Base-by-base conservation (phyloP, 2,113 vertebrate species). In the Rutilus rutilus region DNA sequence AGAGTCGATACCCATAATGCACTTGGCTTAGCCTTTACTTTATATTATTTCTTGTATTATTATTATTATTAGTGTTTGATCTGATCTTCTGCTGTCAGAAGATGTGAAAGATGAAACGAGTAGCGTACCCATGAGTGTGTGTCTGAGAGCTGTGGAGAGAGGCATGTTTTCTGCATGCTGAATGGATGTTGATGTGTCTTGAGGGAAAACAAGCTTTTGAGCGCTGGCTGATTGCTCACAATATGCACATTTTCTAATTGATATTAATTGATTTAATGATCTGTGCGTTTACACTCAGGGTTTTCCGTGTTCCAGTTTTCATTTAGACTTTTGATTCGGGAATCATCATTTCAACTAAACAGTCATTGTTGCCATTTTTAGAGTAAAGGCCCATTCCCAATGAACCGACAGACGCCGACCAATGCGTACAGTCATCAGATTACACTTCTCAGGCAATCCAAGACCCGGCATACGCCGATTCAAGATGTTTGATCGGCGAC, bases 251-350 rank as follows among this genome's bases (percentile, higher is more conserved):
- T 91, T 78, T 86, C 88, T 90, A 92, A 93, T 87, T 92, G 87
- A 91, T 92, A 92, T 90, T 87, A 91, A 90, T 91, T 91, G 86
- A 91, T 92, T 91, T 91, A 91, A 93, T 92, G 88, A 84, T 89
- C 76, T 86, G 52, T 86, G 85, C 85, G 82, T 92, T 89, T 87
- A 54, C 75, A 87, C 90, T 89, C 14, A 12, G 47, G 90, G 88
- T 91, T 47, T 86, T 67, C 5, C 47, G 76, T 62, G 57, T 42
- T 78, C 54, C 45, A 86, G 79, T 79, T n/a, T 79, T 62, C 60
- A 88, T 89, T 88, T 60, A 9, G 75, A 88, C 10, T 36, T 39
- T 69, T 54, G 65, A 15, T 69, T 19, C 3, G 17, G 5, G 65
- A 19, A 19, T 27, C 25, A 3, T 14, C 30, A 36, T 67, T 33